These are phyloP conservation scores for Oligia latruncula DNA, from an alignment of 2,888 invertebrate species.

Conservation along the genomic window DNA sequence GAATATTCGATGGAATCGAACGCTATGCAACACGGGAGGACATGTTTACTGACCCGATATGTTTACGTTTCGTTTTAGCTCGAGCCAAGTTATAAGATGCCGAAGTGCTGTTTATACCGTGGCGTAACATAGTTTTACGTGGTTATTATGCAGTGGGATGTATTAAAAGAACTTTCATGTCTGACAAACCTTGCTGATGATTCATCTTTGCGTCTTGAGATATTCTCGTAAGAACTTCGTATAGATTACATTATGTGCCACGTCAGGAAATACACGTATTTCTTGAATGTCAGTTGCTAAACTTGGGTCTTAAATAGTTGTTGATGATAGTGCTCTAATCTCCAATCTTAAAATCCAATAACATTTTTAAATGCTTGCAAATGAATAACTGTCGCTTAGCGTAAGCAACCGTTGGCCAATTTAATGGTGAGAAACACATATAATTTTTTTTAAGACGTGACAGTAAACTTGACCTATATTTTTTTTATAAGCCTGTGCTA, in stretches of 20 bases:
- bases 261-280: neutral
- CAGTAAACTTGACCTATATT: no score
- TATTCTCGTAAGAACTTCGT: neutral
- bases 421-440: no score
- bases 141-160: no score
- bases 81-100: slow-evolving; percentile 41
- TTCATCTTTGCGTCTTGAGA: no score
- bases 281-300: neutral
- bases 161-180: neutral
- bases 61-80: slow-evolving; percentile 39
- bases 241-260: no score
- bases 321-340: neutral
- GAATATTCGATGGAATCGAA: slow-evolving; percentile 40
- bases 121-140: neutral
- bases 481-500: no score
- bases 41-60: slow-evolving; percentile 37
- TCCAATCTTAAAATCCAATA: no score
- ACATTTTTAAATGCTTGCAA: no score
- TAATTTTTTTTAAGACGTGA: no score
- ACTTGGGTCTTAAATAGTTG: neutral
- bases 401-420: no score
- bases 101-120: slow-evolving; percentile 5
- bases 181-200: neutral
- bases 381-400: no score
- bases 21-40: slow-evolving; percentile 4